Conservation (phyloP, 2,888 invertebrate species). For the Parnassius mnemosyne region DNA sequence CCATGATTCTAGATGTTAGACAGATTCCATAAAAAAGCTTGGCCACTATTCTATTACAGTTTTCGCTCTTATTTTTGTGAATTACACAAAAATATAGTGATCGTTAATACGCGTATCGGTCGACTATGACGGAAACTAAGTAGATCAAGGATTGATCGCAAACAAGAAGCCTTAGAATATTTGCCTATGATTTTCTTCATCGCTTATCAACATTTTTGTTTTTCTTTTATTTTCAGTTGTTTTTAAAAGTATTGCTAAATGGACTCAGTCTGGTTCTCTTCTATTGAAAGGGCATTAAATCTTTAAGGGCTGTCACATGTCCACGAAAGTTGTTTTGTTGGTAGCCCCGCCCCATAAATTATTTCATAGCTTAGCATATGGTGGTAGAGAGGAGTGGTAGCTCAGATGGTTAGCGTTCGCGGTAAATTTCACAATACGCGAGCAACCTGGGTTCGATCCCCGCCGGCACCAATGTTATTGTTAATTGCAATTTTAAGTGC, state of each 20-base stretch:
- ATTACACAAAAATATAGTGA: not conserved
- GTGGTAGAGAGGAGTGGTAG: no score
- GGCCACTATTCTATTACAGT: not conserved
- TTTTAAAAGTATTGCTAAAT: not conserved
- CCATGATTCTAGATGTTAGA: not conserved
- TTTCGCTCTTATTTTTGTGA: not conserved
- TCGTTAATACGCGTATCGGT: constrained; percentile 29
- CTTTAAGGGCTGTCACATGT: no score
- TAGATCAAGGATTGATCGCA: constrained; percentile 46
- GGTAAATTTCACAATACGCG: no score
- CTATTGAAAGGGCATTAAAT: no score
- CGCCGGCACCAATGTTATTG: no score
- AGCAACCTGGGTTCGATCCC: no score
- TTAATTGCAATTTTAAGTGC: no score
- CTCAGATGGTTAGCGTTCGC: no score
- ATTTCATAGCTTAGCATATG: no score
- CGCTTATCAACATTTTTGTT: constrained; percentile 30
- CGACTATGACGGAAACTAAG: constrained; percentile 50
- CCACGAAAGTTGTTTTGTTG: no score
- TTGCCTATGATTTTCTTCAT: constrained; percentile 68
- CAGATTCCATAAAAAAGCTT: not conserved
- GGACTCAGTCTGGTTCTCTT: no score
- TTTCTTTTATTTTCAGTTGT: not conserved
- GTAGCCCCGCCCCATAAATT: no score
- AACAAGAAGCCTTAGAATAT: constrained; percentile 59